These are phyloP conservation scores for Gymnothorax javanicus DNA, from an alignment of 2,797 vertebrate genomes.

Conservation along the genomic window DNA sequence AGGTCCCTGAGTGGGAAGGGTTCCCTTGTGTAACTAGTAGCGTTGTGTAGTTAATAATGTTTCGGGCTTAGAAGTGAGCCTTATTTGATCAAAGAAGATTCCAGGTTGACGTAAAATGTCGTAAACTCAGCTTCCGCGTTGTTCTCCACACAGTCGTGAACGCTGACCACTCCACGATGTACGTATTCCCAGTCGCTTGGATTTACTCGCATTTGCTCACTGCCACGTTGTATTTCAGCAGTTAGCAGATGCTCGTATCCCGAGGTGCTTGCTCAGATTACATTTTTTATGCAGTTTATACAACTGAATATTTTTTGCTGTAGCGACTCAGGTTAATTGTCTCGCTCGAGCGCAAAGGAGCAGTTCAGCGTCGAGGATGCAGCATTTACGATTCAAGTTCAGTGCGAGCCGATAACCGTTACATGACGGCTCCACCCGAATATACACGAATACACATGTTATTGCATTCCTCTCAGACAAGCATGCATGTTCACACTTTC, in stretches of 20 bases:
- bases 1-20: background rate
- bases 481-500: background rate
- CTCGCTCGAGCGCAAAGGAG: background rate
- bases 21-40: background rate
- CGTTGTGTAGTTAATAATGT: background rate
- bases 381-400: background rate
- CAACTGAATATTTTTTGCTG: background rate
- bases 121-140: background rate
- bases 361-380: background rate
- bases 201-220: background rate
- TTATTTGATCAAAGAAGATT: background rate
- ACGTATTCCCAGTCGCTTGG: background rate
- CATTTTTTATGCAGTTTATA: background rate
- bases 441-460: background rate
- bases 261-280: background rate
- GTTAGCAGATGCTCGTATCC: background rate
- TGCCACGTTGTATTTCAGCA: background rate
- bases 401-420: background rate
- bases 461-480: background rate
- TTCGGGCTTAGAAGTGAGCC: background rate
- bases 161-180: background rate
- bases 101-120: background rate
- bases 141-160: background rate
- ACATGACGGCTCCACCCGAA: background rate
- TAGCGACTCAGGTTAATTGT: background rate